Percentiles rank a stretch among this genome's conserved stretches.
These are phyloP conservation scores for Lochmaea crataegi DNA, from an alignment of 2,888 invertebrate species.

Conservation along the genomic window DNA sequence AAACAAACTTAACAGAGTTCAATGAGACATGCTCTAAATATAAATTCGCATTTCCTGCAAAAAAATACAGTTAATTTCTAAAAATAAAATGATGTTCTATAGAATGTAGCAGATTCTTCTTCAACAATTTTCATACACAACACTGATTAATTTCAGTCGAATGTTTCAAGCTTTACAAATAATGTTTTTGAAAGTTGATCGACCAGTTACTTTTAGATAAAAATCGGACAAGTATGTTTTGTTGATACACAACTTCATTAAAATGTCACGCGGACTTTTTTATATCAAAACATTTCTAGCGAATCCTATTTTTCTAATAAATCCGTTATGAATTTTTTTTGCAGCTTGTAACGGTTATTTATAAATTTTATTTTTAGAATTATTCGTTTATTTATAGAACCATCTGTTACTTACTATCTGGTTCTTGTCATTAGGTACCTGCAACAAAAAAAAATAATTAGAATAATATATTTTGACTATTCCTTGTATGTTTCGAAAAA, in stretches of 20 bases:
- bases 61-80: background rate
- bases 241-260: background rate
- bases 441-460: background rate
- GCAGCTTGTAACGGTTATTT: conserved; percentile 1
- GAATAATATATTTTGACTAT: background rate
- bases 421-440: background rate
- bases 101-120: too few species aligned
- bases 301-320: background rate
- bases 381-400: background rate
- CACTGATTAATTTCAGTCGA: too few species aligned
- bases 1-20: background rate
- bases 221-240: background rate
- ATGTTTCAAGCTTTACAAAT: too few species aligned
- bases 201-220: too few species aligned
- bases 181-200: too few species aligned
- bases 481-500: background rate
- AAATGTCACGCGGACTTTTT: background rate
- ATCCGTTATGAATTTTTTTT: background rate
- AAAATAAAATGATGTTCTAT: too few species aligned
- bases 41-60: conserved; percentile 16
- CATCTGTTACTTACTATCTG: background rate
- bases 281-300: background rate
- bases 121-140: too few species aligned
- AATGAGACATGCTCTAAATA: conserved; percentile 14
- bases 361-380: background rate